phyloP scores from a whole-genome alignment of 1,140 invertebrate species.

The Bombus breviceps region DNA sequence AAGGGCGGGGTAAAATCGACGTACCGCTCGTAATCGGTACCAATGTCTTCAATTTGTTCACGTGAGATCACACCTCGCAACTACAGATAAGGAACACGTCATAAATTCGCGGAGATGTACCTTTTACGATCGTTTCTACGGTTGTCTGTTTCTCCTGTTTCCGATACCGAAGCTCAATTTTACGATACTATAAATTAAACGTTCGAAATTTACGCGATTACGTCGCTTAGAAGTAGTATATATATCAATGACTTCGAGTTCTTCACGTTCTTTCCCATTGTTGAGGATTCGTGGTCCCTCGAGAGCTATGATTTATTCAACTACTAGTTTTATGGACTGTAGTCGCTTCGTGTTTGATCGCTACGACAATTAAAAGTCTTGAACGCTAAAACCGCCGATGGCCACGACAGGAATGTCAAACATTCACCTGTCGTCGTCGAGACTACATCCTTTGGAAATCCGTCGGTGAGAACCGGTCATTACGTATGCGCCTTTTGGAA shows the following conservation, averaged over 20 bases:
- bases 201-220: not conserved
- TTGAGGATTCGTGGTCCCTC: not conserved
- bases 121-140: conserved; percentile 7
- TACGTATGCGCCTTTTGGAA: conserved; percentile 35
- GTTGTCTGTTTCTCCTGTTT: not conserved
- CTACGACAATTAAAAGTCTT: conserved; percentile 35
- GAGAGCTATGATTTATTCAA: not conserved
- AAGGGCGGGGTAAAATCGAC: not conserved
- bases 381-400: conserved; percentile 8
- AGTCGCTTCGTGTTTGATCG: not conserved
- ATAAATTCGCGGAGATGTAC: conserved; percentile 38
- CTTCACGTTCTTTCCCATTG: not conserved
- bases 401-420: conserved; percentile 50
- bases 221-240: not conserved
- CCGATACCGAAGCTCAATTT: not conserved
- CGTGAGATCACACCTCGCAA: not conserved
- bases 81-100: not conserved
- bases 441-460: conserved; percentile 32
- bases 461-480: conserved; percentile 25
- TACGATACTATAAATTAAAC: conserved; percentile 25
- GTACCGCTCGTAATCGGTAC: conserved; percentile 2
- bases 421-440: conserved; percentile 42
- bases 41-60: conserved; percentile 38
- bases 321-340: not conserved
- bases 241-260: too few species aligned